phyloP scores from a whole-genome alignment of 2,888 invertebrate genomes.

The Pterostichus niger region DNA sequence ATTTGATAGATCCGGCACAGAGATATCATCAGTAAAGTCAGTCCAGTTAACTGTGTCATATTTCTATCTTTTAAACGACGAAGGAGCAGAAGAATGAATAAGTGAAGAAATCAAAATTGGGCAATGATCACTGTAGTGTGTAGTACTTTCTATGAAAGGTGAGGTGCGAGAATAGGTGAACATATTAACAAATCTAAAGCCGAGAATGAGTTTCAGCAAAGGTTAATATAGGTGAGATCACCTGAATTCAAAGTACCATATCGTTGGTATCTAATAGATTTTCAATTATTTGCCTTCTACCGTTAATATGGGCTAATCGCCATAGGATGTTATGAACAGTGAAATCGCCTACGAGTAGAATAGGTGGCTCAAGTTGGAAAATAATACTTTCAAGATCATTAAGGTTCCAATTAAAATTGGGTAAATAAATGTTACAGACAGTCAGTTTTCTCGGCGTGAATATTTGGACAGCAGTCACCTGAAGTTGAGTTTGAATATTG shows the following conservation, averaged over 20 bases:
- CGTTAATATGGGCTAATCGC: constrained; percentile 67
- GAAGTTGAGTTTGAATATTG: no score
- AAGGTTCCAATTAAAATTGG: neutral
- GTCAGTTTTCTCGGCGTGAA: neutral
- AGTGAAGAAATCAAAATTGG: constrained; percentile 26
- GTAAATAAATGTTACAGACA: constrained; percentile 7
- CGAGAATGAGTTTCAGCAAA: constrained; percentile 55
- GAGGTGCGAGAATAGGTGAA: no score
- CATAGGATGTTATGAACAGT: constrained; percentile 69
- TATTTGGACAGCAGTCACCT: no score
- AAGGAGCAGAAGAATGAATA: no score
- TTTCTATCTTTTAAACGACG: no score
- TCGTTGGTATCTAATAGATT: constrained; percentile 57
- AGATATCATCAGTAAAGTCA: constrained; percentile 22
- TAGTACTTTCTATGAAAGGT: no score
- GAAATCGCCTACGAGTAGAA: constrained; percentile 69
- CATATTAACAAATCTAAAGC: constrained; percentile 68
- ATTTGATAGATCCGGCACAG: neutral
- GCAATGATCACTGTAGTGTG: no score
- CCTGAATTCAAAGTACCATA: constrained; percentile 45
- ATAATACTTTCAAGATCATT: neutral
- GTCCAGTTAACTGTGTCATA: constrained; percentile 25
- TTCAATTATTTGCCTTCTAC: constrained; percentile 67
- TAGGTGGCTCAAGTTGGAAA: no score
- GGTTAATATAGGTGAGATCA: constrained; percentile 68